Base-by-base conservation (phyloP, 2,113 vertebrate species). In the Ictalurus punctatus region DNA sequence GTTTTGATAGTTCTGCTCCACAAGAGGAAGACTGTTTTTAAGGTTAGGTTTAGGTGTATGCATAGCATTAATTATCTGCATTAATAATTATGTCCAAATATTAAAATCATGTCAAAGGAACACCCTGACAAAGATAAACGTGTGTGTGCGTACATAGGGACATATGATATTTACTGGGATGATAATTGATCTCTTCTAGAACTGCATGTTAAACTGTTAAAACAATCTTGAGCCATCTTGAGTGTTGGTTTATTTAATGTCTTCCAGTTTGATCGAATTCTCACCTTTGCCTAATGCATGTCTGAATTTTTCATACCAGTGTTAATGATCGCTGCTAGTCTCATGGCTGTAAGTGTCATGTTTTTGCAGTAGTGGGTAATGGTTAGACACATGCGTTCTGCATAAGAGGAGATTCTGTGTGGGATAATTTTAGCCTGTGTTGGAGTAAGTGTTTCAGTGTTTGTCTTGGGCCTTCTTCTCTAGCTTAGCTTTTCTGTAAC, bases 121-220 rank as follows among this genome's bases (percentile, higher is more conserved):
- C 34, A 59, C 37, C 4, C 0, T 59, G 1, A 37, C 8, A 25
- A 37, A 83, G 80, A 37, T 13, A 37, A 61, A 30, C 30, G 27
- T 44, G 63, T 58, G 19, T 88, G 44, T 7, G 44, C 2, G 48
- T 17, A 4, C 56, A 65, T 59, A 88, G 87, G 69, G 30, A 69
- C 59, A 83, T 83, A 27, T 63, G n/a, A 88, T 73, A 48, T 83
- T 37, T n/a, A 40, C 85, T 61, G 76, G 78, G 78, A 76, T 80
- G 71, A 88, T 87, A 88, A 91, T 87, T 89, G 73, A 89, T 87
- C 89, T 78, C 61, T 89, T 91, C 89, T 34, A 74, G 82, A 74
- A 54, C 65, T 87, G 89, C 84, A 63, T 83, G 34, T 88, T 90
- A 83, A 81, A 82, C n/a, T 27, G 34, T 80, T 71, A 54, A 44